phyloP scores from a whole-genome alignment of 30 jellyfish, hydroid and myxozoan species.

The Aurelia aurita region DNA sequence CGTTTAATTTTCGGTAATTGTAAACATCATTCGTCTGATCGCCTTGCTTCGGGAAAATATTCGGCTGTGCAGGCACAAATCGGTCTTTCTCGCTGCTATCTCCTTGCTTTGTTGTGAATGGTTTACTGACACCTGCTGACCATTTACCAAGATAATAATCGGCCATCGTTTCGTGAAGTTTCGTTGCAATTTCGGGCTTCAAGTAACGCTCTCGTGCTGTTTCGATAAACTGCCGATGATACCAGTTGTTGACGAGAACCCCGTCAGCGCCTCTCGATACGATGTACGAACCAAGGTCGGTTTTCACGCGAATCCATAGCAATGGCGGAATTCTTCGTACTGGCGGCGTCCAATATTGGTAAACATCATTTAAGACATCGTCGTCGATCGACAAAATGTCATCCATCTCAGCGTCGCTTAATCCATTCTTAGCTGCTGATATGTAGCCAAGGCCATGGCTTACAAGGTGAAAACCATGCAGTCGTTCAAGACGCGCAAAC shows the following conservation, averaged over 20 bases:
- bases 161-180: conserved; percentile 52
- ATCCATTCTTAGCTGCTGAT: conserved; percentile 85
- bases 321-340: conserved; percentile 87
- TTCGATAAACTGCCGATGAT: conserved; percentile 89
- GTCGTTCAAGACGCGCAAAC: conserved; percentile 76
- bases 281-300: conserved; percentile 89
- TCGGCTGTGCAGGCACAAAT: conserved; percentile 87
- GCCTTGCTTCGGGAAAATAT: conserved; percentile 48
- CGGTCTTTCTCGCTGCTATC: conserved; percentile 69
- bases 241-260: conserved; percentile 79
- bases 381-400: conserved; percentile 89
- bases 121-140: conserved; percentile 75
- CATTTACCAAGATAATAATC: conserved; percentile 85
- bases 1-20: conserved; percentile 80
- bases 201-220: conserved; percentile 85
- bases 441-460: conserved; percentile 87
- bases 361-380: conserved; percentile 88
- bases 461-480: conserved; percentile 79
- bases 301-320: conserved; percentile 81
- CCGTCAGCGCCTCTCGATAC: conserved; percentile 88
- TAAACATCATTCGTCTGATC: conserved; percentile 46
- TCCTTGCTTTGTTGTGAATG: conserved; percentile 74
- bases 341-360: conserved; percentile 98
- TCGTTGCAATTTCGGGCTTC: conserved; percentile 23
- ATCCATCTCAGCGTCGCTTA: conserved; percentile 87